Base-by-base conservation (phyloP, 2,888 invertebrate species). In the Nesidiocoris tenuis region DNA sequence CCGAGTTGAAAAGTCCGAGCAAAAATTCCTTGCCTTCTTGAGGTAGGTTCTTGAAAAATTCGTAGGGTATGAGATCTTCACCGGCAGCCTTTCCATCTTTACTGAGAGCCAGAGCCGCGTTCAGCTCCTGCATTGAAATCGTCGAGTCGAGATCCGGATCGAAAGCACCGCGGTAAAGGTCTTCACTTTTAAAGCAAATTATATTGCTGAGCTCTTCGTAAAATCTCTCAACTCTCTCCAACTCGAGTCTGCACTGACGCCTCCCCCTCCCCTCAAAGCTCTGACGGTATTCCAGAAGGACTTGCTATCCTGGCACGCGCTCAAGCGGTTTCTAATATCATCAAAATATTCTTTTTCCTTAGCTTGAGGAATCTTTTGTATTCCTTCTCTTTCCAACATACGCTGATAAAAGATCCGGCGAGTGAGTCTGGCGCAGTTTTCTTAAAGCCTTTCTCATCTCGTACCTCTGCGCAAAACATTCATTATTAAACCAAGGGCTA, bases 31-130 rank as follows among this genome's bases (percentile, higher is more conserved):
- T 22, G 9, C 59, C 24, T n/a, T 17, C 61, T 16, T 1, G n/a
- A 7, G 61, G 71, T 22, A 61, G 1, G 9, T 17, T 19, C 18
- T 23, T 61, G 17, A 9, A 71, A 24, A 71, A 71, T 5, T 61
- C 71, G 61, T 71, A 61, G 21, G 61, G 22, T 1, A 71, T 19
- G 17, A 24, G 18, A 18, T 71, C 71, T 21, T 57, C 59, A 3
- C 71, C 71, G 12, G 71, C 19, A 18, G 71, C 71, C 22, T 61
- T 71, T 9, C 24, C 24, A 17, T 19, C n/a, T 24, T 71, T 71
- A 21, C 71, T 9, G 9, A 17, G 24, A 9, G n/a, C 54, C n/a
- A 71, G 12, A 24, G 61, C 59, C 9, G n/a, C 18, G 5, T n/a
- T 17, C 12, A 71, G 61, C 22, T 71, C 71, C 19, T 19, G 17